These are phyloP conservation scores for Caenorhabditis elegans DNA, from an alignment of 1,140 invertebrate genomes.

Conservation along the genomic window WBcel235 BX284605.5:93501-94000, in stretches of 20 bases:
- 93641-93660: no score
- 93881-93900: background rate
- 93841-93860: background rate
- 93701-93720: background rate
- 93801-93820: background rate
- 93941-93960: no score
- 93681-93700: background rate
- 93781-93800: background rate
- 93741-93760: background rate
- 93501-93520: no score
- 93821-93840: background rate
- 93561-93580: no score
- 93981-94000: no score
- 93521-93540: no score
- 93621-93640: no score
- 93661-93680: conserved; percentile 27
- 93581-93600: no score
- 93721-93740: background rate
- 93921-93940: no score
- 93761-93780: background rate
- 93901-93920: background rate
- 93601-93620: no score
- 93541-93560: no score
- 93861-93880: background rate
- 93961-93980: no score